phyloP scores from a whole-genome alignment of 2,888 invertebrate genomes.

The Dryocosmus kuriphilus region DNA sequence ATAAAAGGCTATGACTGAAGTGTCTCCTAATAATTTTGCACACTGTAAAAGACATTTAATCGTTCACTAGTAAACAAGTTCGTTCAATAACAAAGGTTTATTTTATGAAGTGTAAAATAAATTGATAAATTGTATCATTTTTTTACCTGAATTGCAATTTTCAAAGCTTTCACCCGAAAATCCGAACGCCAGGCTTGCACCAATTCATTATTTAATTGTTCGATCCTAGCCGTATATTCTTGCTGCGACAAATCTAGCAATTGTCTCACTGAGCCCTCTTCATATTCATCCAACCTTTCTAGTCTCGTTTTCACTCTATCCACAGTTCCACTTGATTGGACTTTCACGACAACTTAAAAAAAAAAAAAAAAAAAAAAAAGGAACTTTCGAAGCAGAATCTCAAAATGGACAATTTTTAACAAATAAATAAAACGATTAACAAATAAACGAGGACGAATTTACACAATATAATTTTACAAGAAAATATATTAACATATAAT shows the following conservation, averaged over 20 bases:
- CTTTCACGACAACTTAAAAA: constrained; percentile 85
- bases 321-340: constrained; percentile 84
- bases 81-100: too few relatives aligned
- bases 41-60: constrained; percentile 81
- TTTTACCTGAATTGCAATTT: constrained; percentile 92
- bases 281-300: constrained; percentile 96
- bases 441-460: too few relatives aligned
- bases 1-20: constrained; percentile 95
- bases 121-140: constrained; percentile 4
- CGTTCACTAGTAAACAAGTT: too few relatives aligned
- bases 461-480: too few relatives aligned
- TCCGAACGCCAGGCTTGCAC: constrained; percentile 96
- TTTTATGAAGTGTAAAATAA: too few relatives aligned
- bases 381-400: too few relatives aligned
- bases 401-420: neutral
- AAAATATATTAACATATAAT: too few relatives aligned
- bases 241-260: constrained; percentile 94
- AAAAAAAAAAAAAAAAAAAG: constrained; percentile 54
- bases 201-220: constrained; percentile 94
- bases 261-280: constrained; percentile 92
- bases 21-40: constrained; percentile 94
- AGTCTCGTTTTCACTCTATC: constrained; percentile 94
- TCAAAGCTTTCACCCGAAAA: constrained; percentile 95
- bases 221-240: constrained; percentile 93
- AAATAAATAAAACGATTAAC: neutral